These are phyloP conservation scores for Sebastes miniatus DNA, from an alignment of 2,797 vertebrate species.

Conservation along the genomic window DNA sequence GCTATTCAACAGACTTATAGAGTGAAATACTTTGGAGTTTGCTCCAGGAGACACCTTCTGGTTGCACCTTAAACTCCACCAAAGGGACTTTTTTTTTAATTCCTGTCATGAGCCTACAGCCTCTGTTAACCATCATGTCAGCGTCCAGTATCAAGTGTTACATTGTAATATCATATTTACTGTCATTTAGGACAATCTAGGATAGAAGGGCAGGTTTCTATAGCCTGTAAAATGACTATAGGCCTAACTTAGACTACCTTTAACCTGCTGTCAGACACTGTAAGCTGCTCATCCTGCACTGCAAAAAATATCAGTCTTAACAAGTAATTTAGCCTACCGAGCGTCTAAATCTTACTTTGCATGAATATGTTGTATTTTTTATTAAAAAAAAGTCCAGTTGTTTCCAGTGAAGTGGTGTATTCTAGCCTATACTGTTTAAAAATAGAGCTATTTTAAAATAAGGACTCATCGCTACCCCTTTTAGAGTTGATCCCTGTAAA, in stretches of 20 bases:
- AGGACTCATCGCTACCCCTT: background rate
- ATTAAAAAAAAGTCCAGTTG: background rate
- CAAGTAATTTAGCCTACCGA: accelerated
- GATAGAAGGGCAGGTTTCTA: background rate
- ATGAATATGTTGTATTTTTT: accelerated
- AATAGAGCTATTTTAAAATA: background rate
- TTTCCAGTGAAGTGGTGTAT: background rate
- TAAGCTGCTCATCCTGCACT: slow-evolving; percentile 46
- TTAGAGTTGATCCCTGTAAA: background rate
- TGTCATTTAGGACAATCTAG: background rate
- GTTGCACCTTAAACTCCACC: background rate
- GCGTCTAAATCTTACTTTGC: background rate
- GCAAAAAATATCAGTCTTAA: slow-evolving; percentile 25
- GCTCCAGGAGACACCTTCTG: background rate
- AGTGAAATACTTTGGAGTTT: too few relatives aligned
- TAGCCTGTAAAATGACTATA: background rate
- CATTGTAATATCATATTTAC: background rate
- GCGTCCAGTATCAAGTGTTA: background rate
- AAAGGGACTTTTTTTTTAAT: background rate
- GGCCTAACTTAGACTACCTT: slow-evolving; percentile 6
- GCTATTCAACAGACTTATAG: background rate
- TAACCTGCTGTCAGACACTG: slow-evolving; percentile 27
- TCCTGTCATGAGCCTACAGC: background rate
- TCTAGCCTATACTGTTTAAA: background rate
- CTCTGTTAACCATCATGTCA: background rate